Percentiles rank a stretch among this genome's conserved stretches.
Evolutionary conservation across 1,140 invertebrate genomes (phyloP).

Genomic region (Amyelois transitella): DNA sequence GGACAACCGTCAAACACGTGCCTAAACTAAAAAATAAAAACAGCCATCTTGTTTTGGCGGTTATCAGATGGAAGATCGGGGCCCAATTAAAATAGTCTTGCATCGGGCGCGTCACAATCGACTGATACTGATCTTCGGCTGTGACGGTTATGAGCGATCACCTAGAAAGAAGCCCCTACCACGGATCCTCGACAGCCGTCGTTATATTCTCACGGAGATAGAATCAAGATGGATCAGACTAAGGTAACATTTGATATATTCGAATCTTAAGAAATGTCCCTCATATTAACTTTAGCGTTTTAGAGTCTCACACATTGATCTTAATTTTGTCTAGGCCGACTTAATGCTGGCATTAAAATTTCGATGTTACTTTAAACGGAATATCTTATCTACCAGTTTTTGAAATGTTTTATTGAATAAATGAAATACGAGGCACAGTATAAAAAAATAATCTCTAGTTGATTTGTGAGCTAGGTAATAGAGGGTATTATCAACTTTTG

Average conservation of each 20-base stretch:
- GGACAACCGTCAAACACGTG: constrained; percentile 57
- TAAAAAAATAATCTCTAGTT: too few relatives aligned
- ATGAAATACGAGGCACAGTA: too few relatives aligned
- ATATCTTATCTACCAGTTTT: too few relatives aligned
- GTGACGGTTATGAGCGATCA: constrained; percentile 62
- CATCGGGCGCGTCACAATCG: constrained; percentile 68
- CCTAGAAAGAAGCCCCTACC: constrained; percentile 32
- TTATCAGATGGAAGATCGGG: constrained; percentile 63
- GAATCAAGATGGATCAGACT: not conserved
- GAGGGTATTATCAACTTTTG: too few relatives aligned
- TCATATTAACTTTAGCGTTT: not conserved
- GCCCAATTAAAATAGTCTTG: constrained; percentile 73
- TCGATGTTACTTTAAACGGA: too few relatives aligned
- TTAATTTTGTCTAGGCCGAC: too few relatives aligned
- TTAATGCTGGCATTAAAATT: too few relatives aligned
- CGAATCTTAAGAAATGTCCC: not conserved
- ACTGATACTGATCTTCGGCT: constrained; percentile 54
- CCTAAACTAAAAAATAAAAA: constrained; percentile 49
- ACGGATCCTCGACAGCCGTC: constrained; percentile 3
- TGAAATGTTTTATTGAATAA: too few relatives aligned
- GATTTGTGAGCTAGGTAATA: too few relatives aligned
- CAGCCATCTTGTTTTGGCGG: constrained; percentile 54
- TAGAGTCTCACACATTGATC: too few relatives aligned
- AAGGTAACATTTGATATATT: not conserved
- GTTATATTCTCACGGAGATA: not conserved